Conservation (phyloP, 2,797 vertebrate species). For the Cossypha polioptera region DNA sequence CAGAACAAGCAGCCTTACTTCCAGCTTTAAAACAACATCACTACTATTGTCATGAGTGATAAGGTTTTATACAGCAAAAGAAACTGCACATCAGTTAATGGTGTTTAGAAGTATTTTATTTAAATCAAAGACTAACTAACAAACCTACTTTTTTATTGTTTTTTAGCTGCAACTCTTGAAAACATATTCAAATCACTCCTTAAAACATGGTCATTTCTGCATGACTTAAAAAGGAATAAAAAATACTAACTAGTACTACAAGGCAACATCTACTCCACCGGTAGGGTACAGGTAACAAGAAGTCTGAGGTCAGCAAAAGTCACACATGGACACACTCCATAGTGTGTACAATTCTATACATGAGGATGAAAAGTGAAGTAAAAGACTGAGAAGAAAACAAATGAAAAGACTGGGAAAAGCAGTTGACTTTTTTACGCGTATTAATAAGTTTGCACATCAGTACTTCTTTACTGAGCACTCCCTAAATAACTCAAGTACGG, state of each 20-base stretch:
- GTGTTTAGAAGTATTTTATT: background rate
- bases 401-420: background rate
- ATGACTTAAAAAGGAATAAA: background rate
- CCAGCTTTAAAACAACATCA: background rate
- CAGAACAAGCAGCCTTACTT: background rate
- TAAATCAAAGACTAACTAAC: background rate
- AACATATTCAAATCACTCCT: background rate
- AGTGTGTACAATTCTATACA: background rate
- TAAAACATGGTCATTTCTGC: background rate
- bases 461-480: background rate
- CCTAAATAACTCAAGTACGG: background rate
- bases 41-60: background rate
- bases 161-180: background rate
- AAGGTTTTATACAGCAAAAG: background rate
- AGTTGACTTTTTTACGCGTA: background rate
- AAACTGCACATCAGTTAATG: background rate
- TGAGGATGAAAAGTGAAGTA: fast-evolving
- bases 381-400: background rate
- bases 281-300: background rate
- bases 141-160: background rate
- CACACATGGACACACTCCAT: background rate
- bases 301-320: background rate
- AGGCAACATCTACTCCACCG: background rate
- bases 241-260: background rate
- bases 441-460: background rate